These are phyloP conservation scores for Microctenopoma stevenorrisi DNA, from an alignment of 2,797 vertebrate species.

Conservation along the genomic window DNA sequence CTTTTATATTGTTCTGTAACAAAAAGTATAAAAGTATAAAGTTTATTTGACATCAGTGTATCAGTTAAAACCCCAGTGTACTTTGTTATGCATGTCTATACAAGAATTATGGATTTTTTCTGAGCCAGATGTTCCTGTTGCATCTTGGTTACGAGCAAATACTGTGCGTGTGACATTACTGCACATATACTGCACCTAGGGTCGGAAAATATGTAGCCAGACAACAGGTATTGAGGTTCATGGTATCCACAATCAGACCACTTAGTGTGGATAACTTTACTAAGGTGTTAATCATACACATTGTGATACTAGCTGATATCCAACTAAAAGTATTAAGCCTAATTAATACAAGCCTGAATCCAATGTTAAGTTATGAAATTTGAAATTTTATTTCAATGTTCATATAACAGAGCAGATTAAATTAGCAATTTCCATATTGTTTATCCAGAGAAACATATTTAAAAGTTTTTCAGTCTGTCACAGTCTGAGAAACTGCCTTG, in stretches of 20 bases:
- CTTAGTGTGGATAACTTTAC: background rate
- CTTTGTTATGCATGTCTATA: background rate
- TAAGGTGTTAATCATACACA: background rate
- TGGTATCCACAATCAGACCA: background rate
- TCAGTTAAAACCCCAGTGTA: background rate
- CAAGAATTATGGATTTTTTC: background rate
- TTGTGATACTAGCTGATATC: background rate
- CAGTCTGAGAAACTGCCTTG: slow-evolving; percentile 25
- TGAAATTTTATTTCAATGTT: background rate
- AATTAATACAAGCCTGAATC: too few relatives aligned
- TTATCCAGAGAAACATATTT: slow-evolving; percentile 30
- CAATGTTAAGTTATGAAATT: too few relatives aligned
- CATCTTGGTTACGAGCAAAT: background rate
- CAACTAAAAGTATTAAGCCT: too few relatives aligned
- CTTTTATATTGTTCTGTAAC: background rate
- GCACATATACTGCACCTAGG: background rate
- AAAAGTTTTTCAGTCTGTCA: slow-evolving; percentile 45
- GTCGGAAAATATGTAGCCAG: background rate
- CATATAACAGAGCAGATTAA: background rate
- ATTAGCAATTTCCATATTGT: slow-evolving; percentile 11
- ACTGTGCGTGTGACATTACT: background rate
- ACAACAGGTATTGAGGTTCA: background rate
- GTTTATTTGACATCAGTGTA: background rate
- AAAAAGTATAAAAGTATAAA: background rate
- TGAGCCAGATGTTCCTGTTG: too few relatives aligned